A percentile compares a stretch with the other conserved stretches of the same genome.
These are phyloP conservation scores for Cryptocephalus primarius DNA, from an alignment of 2,888 invertebrate species.

Conservation along the genomic window DNA sequence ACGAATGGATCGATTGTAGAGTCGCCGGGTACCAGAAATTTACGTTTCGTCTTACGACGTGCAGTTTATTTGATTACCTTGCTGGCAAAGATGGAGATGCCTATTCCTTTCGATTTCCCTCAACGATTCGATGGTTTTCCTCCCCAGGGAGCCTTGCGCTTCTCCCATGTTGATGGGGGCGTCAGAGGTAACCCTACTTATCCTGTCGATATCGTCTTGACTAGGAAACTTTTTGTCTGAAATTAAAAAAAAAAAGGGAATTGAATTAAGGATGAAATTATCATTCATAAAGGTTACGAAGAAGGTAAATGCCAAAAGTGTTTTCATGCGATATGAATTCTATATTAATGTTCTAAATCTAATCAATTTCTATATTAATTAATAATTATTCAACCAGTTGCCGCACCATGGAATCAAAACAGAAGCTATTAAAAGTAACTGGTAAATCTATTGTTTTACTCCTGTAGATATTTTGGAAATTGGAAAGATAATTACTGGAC, in stretches of 20 bases:
- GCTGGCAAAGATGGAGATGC: constrained; percentile 75
- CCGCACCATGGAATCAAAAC: too few species aligned
- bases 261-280: background rate
- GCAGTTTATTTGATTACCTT: constrained; percentile 48
- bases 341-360: too few species aligned
- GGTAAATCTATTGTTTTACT: too few species aligned
- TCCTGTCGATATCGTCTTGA: constrained; percentile 79
- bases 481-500: too few species aligned
- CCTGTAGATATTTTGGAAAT: too few species aligned
- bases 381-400: too few species aligned
- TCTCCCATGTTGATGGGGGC: constrained; percentile 65
- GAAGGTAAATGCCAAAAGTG: too few species aligned
- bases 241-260: constrained; percentile 4
- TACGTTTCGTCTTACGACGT: too few species aligned
- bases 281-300: too few species aligned
- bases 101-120: constrained; percentile 84
- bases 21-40: background rate
- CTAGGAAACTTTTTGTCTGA: constrained; percentile 44
- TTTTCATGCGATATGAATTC: too few species aligned
- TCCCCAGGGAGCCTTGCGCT: constrained; percentile 57
- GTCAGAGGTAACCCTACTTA: constrained; percentile 77
- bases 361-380: too few species aligned
- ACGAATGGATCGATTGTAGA: constrained; percentile 3
- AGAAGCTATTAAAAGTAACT: too few species aligned
- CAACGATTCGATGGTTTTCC: constrained; percentile 73